A percentile compares a stretch with the other conserved stretches of the same genome.
phyloP scores from a whole-genome alignment of 2,113 vertebrate species.

The Elgaria multicarinata region DNA sequence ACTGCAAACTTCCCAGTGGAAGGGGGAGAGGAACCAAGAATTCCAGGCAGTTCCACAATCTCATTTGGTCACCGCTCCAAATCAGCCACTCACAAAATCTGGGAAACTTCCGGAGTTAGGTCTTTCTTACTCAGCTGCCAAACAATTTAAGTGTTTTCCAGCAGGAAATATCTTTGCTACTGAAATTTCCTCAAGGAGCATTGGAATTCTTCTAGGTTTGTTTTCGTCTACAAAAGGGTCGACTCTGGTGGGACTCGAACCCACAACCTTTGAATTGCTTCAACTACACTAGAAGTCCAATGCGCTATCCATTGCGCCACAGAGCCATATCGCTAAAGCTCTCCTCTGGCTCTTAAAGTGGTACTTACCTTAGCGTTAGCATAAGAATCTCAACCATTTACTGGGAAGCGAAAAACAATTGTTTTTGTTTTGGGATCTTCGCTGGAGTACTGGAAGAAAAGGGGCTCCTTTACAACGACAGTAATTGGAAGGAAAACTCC shows the following conservation, averaged over 20 bases:
- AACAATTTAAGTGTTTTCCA: no score
- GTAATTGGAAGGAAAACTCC: accelerated
- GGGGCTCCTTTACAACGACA: not conserved
- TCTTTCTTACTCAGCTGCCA: no score
- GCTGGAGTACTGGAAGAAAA: not conserved
- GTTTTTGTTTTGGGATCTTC: not conserved
- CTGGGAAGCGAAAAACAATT: not conserved
- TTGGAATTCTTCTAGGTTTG: no score
- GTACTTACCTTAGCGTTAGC: not conserved
- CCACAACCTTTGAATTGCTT: not conserved
- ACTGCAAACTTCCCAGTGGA: no score
- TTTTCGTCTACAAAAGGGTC: not conserved
- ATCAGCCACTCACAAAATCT: no score
- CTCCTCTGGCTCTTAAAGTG: not conserved
- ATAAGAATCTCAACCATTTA: not conserved
- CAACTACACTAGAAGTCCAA: not conserved
- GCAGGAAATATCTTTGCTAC: no score
- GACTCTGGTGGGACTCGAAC: slow-evolving; percentile 11
- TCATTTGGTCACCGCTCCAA: no score
- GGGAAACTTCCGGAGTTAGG: no score
- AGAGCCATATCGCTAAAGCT: not conserved
- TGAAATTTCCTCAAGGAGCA: no score
- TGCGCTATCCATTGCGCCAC: slow-evolving; percentile 12
- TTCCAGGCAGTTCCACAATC: no score
- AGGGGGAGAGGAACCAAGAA: no score